Evolutionary conservation across 2,797 vertebrate genomes (phyloP).

Genomic region (Thamnophis elegans): DNA sequence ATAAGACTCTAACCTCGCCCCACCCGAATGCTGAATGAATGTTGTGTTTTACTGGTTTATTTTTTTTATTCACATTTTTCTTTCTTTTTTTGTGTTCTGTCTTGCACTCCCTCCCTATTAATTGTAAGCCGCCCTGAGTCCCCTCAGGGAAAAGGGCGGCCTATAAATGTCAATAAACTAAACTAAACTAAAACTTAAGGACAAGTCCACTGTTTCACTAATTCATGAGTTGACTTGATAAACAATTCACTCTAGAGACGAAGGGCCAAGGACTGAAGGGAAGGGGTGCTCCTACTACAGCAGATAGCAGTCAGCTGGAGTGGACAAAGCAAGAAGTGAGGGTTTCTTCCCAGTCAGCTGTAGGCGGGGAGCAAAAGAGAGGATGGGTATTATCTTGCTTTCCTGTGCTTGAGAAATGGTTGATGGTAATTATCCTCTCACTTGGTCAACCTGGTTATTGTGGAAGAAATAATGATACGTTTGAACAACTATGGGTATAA

Average conservation of each 20-base stretch:
- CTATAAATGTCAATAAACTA: too few species aligned
- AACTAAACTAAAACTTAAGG: too few species aligned
- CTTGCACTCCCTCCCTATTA: too few species aligned
- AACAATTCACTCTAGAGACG: background rate
- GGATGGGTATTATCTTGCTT: background rate
- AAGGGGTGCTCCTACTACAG: background rate
- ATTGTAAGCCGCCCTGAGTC: too few species aligned
- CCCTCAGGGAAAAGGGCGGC: too few species aligned
- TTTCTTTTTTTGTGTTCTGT: too few species aligned
- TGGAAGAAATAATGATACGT: background rate
- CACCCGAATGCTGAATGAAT: too few species aligned
- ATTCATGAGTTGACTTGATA: background rate
- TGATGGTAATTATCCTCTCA: background rate
- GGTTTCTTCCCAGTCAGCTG: background rate
- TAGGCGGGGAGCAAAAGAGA: background rate
- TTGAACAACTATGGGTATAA: background rate
- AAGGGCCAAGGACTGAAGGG: background rate
- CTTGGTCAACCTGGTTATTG: background rate
- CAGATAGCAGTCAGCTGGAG: background rate
- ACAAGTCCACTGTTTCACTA: background rate
- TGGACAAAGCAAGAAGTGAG: background rate
- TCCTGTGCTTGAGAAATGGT: background rate
- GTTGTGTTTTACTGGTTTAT: too few species aligned
- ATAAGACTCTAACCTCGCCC: too few species aligned
- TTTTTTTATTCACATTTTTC: too few species aligned